Evolutionary conservation across 2,797 vertebrate genomes (phyloP).

Genomic region (Peromyscus nudipes): DNA sequence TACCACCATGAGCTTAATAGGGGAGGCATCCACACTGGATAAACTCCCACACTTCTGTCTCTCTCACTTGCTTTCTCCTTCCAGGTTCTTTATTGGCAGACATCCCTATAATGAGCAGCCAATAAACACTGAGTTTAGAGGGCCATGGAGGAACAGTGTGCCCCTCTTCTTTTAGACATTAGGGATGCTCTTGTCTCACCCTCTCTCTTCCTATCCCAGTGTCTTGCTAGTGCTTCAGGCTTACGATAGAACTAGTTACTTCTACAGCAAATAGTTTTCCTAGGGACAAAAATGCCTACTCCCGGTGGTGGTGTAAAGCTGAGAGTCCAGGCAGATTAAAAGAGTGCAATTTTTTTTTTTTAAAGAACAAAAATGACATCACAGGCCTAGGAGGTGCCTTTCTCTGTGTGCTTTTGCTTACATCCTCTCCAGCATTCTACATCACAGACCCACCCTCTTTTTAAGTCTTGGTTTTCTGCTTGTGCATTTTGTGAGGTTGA

Average conservation of each 20-base stretch:
- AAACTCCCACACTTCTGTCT: fast-evolving
- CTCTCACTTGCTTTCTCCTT: background rate
- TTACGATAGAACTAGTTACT: background rate
- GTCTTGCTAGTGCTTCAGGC: background rate
- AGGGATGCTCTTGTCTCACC: background rate
- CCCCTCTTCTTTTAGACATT: background rate
- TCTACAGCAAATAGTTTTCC: background rate
- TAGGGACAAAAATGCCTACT: background rate
- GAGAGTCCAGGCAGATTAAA: background rate
- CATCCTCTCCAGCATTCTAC: background rate
- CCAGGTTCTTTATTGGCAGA: background rate
- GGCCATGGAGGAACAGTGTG: fast-evolving
- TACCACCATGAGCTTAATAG: background rate
- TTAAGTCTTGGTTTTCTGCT: background rate
- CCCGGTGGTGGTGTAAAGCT: background rate
- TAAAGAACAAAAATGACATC: background rate
- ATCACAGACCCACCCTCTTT: background rate
- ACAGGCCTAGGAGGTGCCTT: background rate
- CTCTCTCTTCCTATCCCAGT: fast-evolving
- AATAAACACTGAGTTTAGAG: fast-evolving
- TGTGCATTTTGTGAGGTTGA: background rate
- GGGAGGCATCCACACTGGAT: background rate
- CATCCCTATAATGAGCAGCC: fast-evolving
- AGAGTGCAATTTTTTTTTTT: background rate
- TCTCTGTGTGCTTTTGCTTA: fast-evolving